Base-by-base conservation (phyloP, 1,140 invertebrate genomes). In the Agrypnia vestita region DNA sequence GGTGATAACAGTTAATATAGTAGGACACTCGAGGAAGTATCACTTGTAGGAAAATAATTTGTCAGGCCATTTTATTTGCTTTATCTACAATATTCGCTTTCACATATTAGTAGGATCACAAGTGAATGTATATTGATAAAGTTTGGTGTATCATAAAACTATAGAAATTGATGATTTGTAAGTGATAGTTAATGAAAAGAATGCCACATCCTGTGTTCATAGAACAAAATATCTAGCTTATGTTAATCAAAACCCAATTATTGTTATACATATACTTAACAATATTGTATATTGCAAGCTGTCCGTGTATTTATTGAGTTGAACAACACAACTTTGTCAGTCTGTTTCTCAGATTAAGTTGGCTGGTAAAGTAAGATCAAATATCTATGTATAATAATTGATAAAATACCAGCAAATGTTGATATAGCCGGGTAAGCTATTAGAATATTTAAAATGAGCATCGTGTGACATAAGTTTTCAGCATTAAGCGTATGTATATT, bases 191-290 rank as follows among this genome's bases (percentile, higher is more conserved):
- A 73, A 79, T 78, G 79, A 80, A 80, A 82, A 83, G 82, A 80
- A 80, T 83, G 82, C 82, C 82, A 83, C 82, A 83, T 76, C 82
- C 82, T 83, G 82, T 83, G 82, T 83, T 83, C 82, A 83, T 83
- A 83, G 82, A 83, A 83, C 82, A 83, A 83, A 78, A 80, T 82
- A 76, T 80, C 61, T 83, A 83, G 76, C 78, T 78, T 74, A 82
- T 78, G 72, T 71, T 76, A 76, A 76, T 76, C 75, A 49, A 76
- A 47, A 55, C 69, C 51, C 4, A 35, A 35, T 53, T 53, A 78
- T 64, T 64, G 46, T 64, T 62, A 76, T 44, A 75, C 47, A 46
- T 49, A 75, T 61, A 9, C 61, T 64, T 71, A 71, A 47, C 25
- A 55, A 73, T 73, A 73, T 55, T 73, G 47, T 73, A 53, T 55